These are phyloP conservation scores for Spicauda simplicius DNA, from an alignment of 2,888 invertebrate species.

Conservation along the genomic window DNA sequence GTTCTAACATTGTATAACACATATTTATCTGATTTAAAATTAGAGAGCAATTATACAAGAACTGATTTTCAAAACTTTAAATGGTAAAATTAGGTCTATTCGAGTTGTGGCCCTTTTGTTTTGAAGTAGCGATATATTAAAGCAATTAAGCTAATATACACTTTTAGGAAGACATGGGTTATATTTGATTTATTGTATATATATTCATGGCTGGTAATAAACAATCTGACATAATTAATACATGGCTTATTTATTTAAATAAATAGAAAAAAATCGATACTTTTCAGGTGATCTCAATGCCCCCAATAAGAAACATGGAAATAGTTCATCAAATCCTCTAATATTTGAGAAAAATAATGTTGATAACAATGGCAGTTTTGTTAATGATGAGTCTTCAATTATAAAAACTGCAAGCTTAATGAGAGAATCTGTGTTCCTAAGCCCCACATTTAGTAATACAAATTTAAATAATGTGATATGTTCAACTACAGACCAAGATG, in stretches of 20 bases:
- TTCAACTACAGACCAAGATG: slow-evolving; percentile 36
- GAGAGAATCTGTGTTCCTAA: slow-evolving; percentile 72
- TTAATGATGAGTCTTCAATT: slow-evolving; percentile 55
- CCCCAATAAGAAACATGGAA: background rate
- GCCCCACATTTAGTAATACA: slow-evolving; percentile 65
- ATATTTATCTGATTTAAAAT: too few species aligned
- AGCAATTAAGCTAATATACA: too few species aligned
- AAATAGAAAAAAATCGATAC: background rate
- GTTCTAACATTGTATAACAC: too few species aligned
- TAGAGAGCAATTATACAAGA: too few species aligned
- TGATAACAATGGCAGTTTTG: background rate
- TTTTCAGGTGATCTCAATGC: background rate
- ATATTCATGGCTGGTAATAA: too few species aligned
- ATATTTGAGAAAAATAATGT: background rate
- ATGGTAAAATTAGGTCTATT: too few species aligned
- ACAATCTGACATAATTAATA: background rate
- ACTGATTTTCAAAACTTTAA: too few species aligned
- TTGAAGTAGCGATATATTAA: too few species aligned
- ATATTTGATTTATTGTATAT: too few species aligned
- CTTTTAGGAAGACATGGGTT: too few species aligned
- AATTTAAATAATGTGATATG: slow-evolving; percentile 40
- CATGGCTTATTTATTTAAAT: background rate
- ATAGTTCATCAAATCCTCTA: background rate
- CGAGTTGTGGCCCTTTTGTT: too few species aligned
- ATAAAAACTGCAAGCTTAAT: slow-evolving; percentile 73